These are phyloP conservation scores for Oscheius myriophilus DNA, from an alignment of 2,888 invertebrate genomes.

Conservation along the genomic window DNA sequence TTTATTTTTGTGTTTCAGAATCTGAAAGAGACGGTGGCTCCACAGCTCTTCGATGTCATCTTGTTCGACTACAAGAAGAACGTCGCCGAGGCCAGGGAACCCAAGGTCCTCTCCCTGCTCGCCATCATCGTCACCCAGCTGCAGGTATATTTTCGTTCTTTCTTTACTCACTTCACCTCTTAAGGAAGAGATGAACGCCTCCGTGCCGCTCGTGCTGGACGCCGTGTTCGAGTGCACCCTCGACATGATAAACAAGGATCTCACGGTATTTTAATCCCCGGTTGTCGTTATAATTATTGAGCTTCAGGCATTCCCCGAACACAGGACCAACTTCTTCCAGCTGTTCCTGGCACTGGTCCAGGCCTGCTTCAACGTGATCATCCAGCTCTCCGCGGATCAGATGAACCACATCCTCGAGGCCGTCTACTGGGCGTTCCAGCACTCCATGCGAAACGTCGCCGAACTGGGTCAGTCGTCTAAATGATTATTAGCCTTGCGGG, in stretches of 20 bases:
- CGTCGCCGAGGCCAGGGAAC: constrained; percentile 92
- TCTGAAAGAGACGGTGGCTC: constrained; percentile 94
- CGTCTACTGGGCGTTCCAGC: constrained; percentile 99
- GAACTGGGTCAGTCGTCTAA: constrained; percentile 81
- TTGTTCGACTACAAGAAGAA: constrained; percentile 95
- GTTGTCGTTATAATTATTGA: too few relatives aligned
- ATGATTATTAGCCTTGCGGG: too few relatives aligned
- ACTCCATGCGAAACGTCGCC: constrained; percentile 98
- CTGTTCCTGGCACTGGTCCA: constrained; percentile 84
- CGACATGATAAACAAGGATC: constrained; percentile 86
- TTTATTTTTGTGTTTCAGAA: constrained; percentile 60
- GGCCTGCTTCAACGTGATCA: constrained; percentile 49
- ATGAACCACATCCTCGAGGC: constrained; percentile 97
- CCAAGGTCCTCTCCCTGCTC: constrained; percentile 83
- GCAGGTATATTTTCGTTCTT: constrained; percentile 40
- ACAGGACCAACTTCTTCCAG: constrained; percentile 95
- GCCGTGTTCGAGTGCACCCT: constrained; percentile 98
- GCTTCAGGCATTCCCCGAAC: constrained; percentile 95
- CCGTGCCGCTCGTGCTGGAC: constrained; percentile 93
- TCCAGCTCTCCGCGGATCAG: constrained; percentile 44
- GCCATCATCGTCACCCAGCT: constrained; percentile 65
- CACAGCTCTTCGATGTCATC: constrained; percentile 93
- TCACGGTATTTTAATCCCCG: constrained; percentile 32
- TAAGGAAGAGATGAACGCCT: constrained; percentile 47
- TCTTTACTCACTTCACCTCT: constrained; percentile 1